Base-by-base conservation (phyloP, 2,888 invertebrate genomes). In the Apamea epomidion region DNA sequence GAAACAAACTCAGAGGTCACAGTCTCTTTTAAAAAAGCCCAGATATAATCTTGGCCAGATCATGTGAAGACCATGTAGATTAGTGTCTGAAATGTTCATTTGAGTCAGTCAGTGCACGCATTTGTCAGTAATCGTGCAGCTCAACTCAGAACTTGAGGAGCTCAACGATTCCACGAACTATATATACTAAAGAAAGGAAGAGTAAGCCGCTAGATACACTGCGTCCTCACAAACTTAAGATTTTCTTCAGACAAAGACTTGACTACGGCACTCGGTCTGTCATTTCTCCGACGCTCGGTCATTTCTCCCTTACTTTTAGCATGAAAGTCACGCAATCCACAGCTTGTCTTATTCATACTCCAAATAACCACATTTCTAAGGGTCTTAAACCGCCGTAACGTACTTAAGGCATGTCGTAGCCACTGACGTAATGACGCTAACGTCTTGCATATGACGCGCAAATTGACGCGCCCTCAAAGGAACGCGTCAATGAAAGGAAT, bases 401-500 rank as follows among this genome's bases (percentile, higher is more conserved):
- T 87, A 87, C 81, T 81, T 48, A 74, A 81, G 67, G 87, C 67
- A 81, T 86, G 85, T 76, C 76, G 76, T 37, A 2, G 3, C 16
- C 54, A 64, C 42, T 84, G 86, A 78, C 82, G 83, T 78, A 58
- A 79, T 74, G 25, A 76, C 48, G 32, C 48, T 68, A 84, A 81
- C 86, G 81, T 84, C 86, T 82, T 84, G 70, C 88, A 89, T 84
- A 82, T 85, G 86, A 80, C 80, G 81, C 77, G 77, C 69, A 54
- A 83, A 78, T 86, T 88, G 81, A 80, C 76, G 78, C 72, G 18
- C 48, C 68, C 54, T 83, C 73, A 74, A 86, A 83, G 84, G 79
- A 87, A 81, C 62, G 64, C 58, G 42, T 62, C 74, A 54, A 67
- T 77, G 68, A 67, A 80, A 58, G 54, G 67, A 51, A 51, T 58